Evolutionary conservation across 1,140 invertebrate genomes (phyloP), one percentile per base, ranked within the genome.

Genomic region (Anagrus nilaparvatae): DNA sequence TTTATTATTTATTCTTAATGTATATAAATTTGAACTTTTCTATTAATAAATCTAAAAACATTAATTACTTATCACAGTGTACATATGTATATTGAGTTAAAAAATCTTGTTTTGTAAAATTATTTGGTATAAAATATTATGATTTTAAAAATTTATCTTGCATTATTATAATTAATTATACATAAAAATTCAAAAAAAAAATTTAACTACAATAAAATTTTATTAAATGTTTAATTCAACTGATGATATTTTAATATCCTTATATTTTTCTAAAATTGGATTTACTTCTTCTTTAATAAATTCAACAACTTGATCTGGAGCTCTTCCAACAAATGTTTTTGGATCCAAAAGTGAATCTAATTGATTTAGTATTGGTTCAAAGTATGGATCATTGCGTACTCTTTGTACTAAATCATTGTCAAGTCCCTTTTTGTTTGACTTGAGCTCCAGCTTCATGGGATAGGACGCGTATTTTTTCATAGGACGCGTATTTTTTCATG

Each of bases 321-420:
- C 89, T 54, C 91, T 71, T 5, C 95, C 94, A 47, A 85, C 81
- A 55, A 96, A 98, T 1, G 86, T 91, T 4, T 66, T 69, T 2
- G 93, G 81, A 58, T 96, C 79, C 32, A 97, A 58, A 27, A 97
- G 76, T 6, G 59, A 51, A 23, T 85, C 78, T 19, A 97, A 55
- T 30, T 89, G 73, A 35, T 66, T 51, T 13, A 88, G 65, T 46
- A 98, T 93, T 0, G 89, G 87, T 7, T 67, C 59, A 63, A 98
- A 98, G 60, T 97, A 97, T 1, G 71, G 39, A 62, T 87, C 80
- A 0, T 69, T 75, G 43, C 75, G 77, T 10, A 97, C 82, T 29
- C 91, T 72, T 0, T 87, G 78, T 18, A 97, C 76, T 16, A 98
- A 69, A 69, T 97, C 90, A 60, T 97, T 97, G 50, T 94, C 85